Conservation (phyloP, 2,113 vertebrate species). For the Grus americana region DNA sequence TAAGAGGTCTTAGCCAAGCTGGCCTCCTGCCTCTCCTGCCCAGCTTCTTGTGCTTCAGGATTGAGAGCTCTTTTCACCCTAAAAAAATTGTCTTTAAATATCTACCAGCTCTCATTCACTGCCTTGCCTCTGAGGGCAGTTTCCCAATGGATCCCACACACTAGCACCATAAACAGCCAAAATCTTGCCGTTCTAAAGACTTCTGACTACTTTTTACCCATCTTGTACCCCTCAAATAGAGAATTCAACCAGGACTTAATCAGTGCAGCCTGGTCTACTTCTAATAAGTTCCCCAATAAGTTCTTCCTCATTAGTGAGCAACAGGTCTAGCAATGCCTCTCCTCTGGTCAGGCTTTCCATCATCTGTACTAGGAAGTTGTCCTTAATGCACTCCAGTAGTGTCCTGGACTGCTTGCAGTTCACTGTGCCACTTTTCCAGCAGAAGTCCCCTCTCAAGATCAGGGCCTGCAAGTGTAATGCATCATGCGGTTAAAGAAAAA, state of each 20-base stretch:
- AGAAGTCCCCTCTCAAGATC: background rate
- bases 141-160: background rate
- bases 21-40: background rate
- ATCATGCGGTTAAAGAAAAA: background rate
- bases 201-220: background rate
- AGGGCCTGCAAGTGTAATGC: background rate
- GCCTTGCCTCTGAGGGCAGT: background rate
- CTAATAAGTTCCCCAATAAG: no score
- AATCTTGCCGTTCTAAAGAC: background rate
- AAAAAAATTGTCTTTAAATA: background rate
- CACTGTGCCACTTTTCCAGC: background rate
- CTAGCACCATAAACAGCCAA: background rate
- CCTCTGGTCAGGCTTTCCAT: fast-evolving
- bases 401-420: background rate
- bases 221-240: background rate
- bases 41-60: background rate
- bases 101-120: background rate
- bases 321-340: background rate
- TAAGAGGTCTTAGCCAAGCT: background rate
- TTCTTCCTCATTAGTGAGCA: background rate
- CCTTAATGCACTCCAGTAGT: background rate
- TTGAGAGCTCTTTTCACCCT: background rate
- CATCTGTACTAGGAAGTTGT: background rate
- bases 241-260: background rate
- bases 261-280: background rate